A percentile compares a stretch with the other conserved stretches of the same genome.
These are phyloP conservation scores for Caenorhabditis doughertyi DNA, from an alignment of 2,888 invertebrate species.

Conservation along the genomic window DNA sequence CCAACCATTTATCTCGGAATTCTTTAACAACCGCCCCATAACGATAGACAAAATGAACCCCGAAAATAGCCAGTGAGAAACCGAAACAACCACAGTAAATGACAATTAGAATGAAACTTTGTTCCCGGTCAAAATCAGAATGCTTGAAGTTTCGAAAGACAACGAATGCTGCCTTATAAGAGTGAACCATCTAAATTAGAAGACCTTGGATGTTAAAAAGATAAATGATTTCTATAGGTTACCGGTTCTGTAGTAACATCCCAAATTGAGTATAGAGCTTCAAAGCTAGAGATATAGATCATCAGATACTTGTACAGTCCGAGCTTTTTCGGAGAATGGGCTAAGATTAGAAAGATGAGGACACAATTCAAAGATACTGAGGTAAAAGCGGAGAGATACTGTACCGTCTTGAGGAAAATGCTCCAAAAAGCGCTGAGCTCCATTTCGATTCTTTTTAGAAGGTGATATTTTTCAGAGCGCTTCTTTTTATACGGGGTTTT, in stretches of 20 bases:
- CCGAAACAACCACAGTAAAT: slow-evolving; percentile 55
- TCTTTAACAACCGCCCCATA: slow-evolving; percentile 47
- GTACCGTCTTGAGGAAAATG: slow-evolving; percentile 37
- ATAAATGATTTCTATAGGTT: neutral
- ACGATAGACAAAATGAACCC: slow-evolving; percentile 49
- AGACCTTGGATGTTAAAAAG: neutral
- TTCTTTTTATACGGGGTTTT: neutral
- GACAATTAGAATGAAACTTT: slow-evolving; percentile 37
- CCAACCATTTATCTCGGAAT: slow-evolving; percentile 40
- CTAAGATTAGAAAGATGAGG: slow-evolving; percentile 37
- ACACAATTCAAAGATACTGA: slow-evolving; percentile 39
- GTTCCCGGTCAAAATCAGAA: slow-evolving; percentile 38
- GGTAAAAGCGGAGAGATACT: slow-evolving; percentile 44
- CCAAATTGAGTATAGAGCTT: slow-evolving; percentile 45
- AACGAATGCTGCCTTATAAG: slow-evolving; percentile 42
- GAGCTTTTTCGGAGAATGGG: slow-evolving; percentile 38
- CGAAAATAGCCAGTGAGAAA: slow-evolving; percentile 49
- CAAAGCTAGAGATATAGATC: slow-evolving; percentile 53
- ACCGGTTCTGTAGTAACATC: slow-evolving; percentile 47
- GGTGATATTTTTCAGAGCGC: neutral
- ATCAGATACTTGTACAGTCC: slow-evolving; percentile 48
- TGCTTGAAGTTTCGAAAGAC: slow-evolving; percentile 41
- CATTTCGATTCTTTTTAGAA: neutral
- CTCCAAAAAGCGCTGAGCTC: slow-evolving; percentile 45
- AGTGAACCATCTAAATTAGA: slow-evolving; percentile 40